These are phyloP conservation scores for Cichlasoma orientale DNA, from an alignment of 2,797 vertebrate genomes.

Conservation along the genomic window DNA sequence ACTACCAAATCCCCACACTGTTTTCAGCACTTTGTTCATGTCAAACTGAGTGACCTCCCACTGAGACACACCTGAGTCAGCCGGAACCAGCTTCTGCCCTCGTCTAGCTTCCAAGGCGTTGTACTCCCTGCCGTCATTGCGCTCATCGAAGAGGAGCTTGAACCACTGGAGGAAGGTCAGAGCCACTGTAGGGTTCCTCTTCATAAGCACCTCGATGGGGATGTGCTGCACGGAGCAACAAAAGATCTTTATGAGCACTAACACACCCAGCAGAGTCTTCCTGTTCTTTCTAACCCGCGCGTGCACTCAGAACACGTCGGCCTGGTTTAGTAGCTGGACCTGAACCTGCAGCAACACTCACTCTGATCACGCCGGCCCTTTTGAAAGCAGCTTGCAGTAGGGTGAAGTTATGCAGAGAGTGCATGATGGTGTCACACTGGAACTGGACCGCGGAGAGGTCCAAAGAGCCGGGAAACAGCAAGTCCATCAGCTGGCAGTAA, in stretches of 20 bases:
- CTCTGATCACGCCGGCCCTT: conserved; percentile 49
- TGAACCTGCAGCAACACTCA: conserved; percentile 39
- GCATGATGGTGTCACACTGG: conserved; percentile 20
- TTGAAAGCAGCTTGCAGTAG: conserved; percentile 67
- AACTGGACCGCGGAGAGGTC: conserved; percentile 63
- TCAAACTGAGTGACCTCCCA: not conserved
- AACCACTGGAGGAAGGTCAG: conserved; percentile 71
- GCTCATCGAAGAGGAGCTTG: conserved; percentile 60
- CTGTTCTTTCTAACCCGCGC: not conserved
- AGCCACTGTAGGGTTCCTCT: not conserved
- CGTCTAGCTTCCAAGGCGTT: conserved; percentile 42
- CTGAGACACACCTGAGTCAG: not conserved
- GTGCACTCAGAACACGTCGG: not conserved
- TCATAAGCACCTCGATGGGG: conserved; percentile 43
- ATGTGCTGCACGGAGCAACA: conserved; percentile 47
- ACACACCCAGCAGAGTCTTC: not conserved
- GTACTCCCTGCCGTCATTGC: conserved; percentile 14
- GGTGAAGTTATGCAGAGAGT: conserved; percentile 60
- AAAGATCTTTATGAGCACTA: fast-evolving
- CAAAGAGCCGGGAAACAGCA: conserved; percentile 61
- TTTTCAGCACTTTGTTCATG: too few species aligned
- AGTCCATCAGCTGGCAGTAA: conserved; percentile 75
- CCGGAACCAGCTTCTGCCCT: conserved; percentile 39
- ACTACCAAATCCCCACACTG: too few species aligned
- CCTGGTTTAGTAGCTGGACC: fast-evolving